A percentile compares a stretch with the other conserved stretches of the same genome.
Conservation (phyloP, 2,888 invertebrate species). For the Eupithecia pulchellata region DNA sequence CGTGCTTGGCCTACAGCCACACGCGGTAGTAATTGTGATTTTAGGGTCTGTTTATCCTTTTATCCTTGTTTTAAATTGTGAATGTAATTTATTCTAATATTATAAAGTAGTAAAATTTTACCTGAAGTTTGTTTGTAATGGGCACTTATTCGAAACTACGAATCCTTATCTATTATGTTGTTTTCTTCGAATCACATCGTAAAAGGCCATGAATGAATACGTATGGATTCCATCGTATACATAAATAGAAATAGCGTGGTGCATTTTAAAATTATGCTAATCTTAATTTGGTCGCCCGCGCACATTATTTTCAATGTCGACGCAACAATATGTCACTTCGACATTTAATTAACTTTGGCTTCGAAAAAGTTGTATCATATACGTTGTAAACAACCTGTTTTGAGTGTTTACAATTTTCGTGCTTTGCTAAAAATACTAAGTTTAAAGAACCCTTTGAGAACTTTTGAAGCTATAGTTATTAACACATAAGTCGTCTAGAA, state of each 20-base stretch:
- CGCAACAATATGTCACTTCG: constrained; percentile 35
- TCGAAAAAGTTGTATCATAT: neutral
- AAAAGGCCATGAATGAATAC: constrained; percentile 11
- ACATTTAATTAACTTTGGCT: constrained; percentile 36
- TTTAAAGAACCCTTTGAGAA: neutral
- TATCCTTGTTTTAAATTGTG: no score
- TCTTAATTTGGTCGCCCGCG: constrained; percentile 43
- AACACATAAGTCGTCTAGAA: no score
- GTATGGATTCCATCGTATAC: constrained; percentile 6
- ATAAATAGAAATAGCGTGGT: constrained; percentile 15
- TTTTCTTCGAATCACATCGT: neutral
- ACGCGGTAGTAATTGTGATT: no score
- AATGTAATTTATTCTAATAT: neutral
- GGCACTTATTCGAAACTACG: neutral
- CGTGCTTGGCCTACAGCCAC: no score
- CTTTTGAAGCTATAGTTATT: no score
- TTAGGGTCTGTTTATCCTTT: no score
- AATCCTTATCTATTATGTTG: neutral
- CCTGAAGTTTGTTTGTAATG: no score
- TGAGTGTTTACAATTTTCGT: neutral
- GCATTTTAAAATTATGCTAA: constrained; percentile 40
- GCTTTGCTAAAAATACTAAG: neutral
- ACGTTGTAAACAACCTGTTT: neutral
- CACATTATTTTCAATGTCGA: constrained; percentile 41
- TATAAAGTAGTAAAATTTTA: no score